These are phyloP conservation scores for Setipinna tenuifilis DNA, from an alignment of 2,797 vertebrate genomes.

Conservation along the genomic window DNA sequence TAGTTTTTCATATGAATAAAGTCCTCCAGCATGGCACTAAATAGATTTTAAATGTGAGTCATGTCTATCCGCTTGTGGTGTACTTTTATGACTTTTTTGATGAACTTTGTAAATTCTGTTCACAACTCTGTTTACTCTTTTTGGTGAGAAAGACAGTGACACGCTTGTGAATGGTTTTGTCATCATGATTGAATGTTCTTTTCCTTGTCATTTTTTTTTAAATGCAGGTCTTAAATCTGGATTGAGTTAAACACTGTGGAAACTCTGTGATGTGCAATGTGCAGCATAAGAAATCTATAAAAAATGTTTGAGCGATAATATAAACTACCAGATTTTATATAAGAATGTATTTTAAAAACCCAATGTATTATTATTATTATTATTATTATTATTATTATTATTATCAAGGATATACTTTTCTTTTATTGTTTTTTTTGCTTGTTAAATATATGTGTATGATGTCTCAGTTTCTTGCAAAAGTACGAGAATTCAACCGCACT, in stretches of 20 bases:
- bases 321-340: slow-evolving; percentile 74
- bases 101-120: slow-evolving; percentile 25
- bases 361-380: slow-evolving; percentile 66
- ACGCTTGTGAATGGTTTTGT: slow-evolving; percentile 50
- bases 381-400: slow-evolving; percentile 35
- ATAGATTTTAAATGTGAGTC: slow-evolving; percentile 58
- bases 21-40: slow-evolving; percentile 28
- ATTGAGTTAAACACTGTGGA: slow-evolving; percentile 62
- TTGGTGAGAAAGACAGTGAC: slow-evolving; percentile 39
- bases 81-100: slow-evolving; percentile 34
- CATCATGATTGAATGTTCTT: slow-evolving; percentile 64
- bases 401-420: background rate
- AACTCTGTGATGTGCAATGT: slow-evolving; percentile 73
- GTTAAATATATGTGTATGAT: slow-evolving; percentile 53
- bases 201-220: slow-evolving; percentile 27
- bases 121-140: slow-evolving; percentile 36
- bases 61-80: slow-evolving; percentile 37
- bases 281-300: slow-evolving; percentile 62
- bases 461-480: slow-evolving; percentile 46
- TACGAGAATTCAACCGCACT: slow-evolving; percentile 61
- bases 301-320: slow-evolving; percentile 66
- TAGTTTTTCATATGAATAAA: slow-evolving; percentile 18
- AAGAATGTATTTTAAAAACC: slow-evolving; percentile 83
- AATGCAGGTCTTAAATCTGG: slow-evolving; percentile 51
- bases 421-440: slow-evolving; percentile 57